Evolutionary conservation across 2,888 invertebrate species (phyloP).

Genomic region (Drosophila melanosoma): DNA sequence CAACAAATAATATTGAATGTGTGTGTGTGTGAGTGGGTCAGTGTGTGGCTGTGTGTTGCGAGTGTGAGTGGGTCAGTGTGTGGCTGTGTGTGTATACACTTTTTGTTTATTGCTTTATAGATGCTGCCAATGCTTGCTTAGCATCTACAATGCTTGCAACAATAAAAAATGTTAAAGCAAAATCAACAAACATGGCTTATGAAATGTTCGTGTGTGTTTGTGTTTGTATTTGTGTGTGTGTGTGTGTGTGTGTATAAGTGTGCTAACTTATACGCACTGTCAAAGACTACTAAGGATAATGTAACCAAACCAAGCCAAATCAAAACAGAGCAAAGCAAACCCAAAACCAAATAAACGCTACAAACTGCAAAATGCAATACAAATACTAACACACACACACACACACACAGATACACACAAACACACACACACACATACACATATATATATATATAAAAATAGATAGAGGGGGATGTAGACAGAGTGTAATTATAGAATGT

Average conservation of each 20-base stretch:
- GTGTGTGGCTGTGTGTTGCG: conserved; percentile 11
- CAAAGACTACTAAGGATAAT: conserved; percentile 39
- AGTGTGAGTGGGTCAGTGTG: conserved; percentile 9
- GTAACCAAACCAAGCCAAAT: conserved; percentile 44
- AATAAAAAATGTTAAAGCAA: conserved; percentile 68
- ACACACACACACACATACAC: conserved; percentile 23
- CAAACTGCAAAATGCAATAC: conserved; percentile 62
- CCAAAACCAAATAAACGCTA: conserved; percentile 65
- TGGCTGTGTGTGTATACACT: conserved; percentile 8
- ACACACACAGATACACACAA: conserved; percentile 18
- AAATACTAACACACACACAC: conserved; percentile 30
- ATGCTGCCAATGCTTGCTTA: conserved; percentile 28
- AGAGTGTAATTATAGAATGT: conserved; percentile 13
- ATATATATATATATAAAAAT: neutral
- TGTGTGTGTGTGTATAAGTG: conserved; percentile 22
- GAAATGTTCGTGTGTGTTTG: conserved; percentile 21
- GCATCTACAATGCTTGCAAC: conserved; percentile 20
- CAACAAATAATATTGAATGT: conserved; percentile 56
- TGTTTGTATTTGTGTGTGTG: conserved; percentile 21
- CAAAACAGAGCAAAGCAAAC: conserved; percentile 52
- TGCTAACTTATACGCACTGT: conserved; percentile 37
- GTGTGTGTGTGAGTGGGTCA: conserved; percentile 6
- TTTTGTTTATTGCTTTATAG: conserved; percentile 12
- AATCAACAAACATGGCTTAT: conserved; percentile 44
- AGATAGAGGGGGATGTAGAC: conserved; percentile 16